Conservation (phyloP, 2,797 vertebrate species). For the Semotilus atromaculatus region DNA sequence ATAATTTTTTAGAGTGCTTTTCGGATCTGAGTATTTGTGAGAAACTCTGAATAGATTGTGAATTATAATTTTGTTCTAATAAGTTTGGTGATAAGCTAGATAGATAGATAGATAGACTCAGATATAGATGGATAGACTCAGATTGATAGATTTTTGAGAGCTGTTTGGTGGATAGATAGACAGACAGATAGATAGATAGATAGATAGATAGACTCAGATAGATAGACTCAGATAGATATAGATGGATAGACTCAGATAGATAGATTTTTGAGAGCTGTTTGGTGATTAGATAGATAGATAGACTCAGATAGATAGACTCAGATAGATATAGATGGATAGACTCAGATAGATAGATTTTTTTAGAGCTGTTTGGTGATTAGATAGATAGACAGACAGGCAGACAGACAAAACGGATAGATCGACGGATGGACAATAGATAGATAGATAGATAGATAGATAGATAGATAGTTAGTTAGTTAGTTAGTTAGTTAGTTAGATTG, state of each 20-base stretch:
- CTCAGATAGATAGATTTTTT: too few relatives aligned
- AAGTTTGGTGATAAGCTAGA: not conserved
- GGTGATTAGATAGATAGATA: not conserved
- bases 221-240: not conserved
- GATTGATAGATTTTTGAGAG: not conserved
- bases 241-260: not conserved
- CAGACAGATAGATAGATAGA: not conserved
- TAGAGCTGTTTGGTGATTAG: too few relatives aligned
- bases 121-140: not conserved
- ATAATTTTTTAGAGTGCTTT: conserved; percentile 32
- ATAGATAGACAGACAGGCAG: not conserved
- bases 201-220: not conserved
- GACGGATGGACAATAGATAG: too few relatives aligned
- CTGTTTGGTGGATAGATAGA: not conserved
- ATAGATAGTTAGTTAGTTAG: not conserved
- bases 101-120: not conserved
- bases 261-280: too few relatives aligned
- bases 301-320: not conserved
- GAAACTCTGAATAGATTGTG: not conserved
- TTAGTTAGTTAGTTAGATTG: not conserved
- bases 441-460: not conserved
- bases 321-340: not conserved
- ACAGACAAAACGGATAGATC: too few relatives aligned
- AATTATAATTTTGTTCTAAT: not conserved
- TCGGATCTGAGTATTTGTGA: conserved; percentile 33